Percentiles rank a stretch among this genome's conserved stretches.
phyloP scores from a whole-genome alignment of 2,113 vertebrate species.

The Passer montanus region DNA sequence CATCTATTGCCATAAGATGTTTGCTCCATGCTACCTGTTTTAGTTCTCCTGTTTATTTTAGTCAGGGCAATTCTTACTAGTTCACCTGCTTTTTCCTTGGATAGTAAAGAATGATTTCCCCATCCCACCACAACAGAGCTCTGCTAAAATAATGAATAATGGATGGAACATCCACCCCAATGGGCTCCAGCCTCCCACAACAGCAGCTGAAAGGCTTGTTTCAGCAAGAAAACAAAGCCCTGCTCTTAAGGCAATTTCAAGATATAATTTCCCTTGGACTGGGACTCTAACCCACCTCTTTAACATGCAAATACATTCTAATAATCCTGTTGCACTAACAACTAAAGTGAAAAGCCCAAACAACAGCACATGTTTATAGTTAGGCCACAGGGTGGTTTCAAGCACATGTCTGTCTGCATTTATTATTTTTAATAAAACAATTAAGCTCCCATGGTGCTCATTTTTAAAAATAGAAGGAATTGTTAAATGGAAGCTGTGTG shows the following conservation, averaged over 20 bases:
- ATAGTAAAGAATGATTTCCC: not conserved
- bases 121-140: not conserved
- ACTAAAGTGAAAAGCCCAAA: not conserved
- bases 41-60: not conserved
- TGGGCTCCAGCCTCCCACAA: not conserved
- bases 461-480: not conserved
- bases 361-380: slow-evolving; percentile 51
- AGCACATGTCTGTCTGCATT: slow-evolving; percentile 24
- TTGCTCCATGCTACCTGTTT: not conserved
- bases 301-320: slow-evolving; percentile 11
- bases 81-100: not conserved
- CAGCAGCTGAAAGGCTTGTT: slow-evolving; percentile 48
- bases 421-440: slow-evolving; percentile 40
- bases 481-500: not conserved
- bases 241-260: slow-evolving; percentile 37
- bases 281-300: slow-evolving; percentile 5
- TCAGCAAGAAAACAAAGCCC: slow-evolving; percentile 44
- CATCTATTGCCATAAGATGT: not conserved
- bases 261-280: slow-evolving; percentile 22
- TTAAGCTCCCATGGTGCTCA: not conserved
- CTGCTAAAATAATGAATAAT: slow-evolving; percentile 47
- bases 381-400: slow-evolving; percentile 6
- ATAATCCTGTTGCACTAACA: slow-evolving; percentile 30
- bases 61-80: not conserved
- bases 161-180: not conserved